A percentile compares a stretch with the other conserved stretches of the same genome.
Evolutionary conservation across 2,797 vertebrate species (phyloP).

Genomic region (Clarias fuscus): DNA sequence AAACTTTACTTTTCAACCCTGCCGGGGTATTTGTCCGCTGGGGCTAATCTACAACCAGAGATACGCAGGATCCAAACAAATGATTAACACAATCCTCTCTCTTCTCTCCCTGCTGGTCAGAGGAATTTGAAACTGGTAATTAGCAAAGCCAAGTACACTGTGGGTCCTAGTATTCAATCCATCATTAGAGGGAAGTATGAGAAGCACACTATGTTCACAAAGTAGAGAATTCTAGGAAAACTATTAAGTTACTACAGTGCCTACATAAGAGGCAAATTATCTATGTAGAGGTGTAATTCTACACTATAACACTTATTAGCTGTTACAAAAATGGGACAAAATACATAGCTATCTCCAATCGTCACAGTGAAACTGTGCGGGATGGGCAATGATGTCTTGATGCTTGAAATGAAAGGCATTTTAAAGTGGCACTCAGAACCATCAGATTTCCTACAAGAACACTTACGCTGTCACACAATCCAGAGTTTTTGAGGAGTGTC

Average conservation of each 20-base stretch:
- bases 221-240: constrained; percentile 1
- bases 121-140: constrained; percentile 33
- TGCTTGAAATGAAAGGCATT: not conserved
- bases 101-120: constrained; percentile 31
- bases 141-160: constrained; percentile 10
- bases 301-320: not conserved
- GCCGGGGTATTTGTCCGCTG: constrained; percentile 45
- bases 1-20: constrained; percentile 40
- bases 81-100: constrained; percentile 54
- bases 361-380: constrained; percentile 1
- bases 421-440: constrained; percentile 16
- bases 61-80: constrained; percentile 56
- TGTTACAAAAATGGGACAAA: not conserved
- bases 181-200: not conserved
- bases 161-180: constrained; percentile 5
- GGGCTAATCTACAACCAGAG: constrained; percentile 51
- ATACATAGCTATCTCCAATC: not conserved
- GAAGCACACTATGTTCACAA: not conserved
- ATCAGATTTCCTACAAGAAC: constrained; percentile 9
- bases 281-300: not conserved
- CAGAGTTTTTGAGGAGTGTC: not conserved
- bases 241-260: not conserved
- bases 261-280: not conserved
- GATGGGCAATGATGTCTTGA: constrained; percentile 9
- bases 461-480: not conserved